Base-by-base conservation (phyloP, 2,888 invertebrate genomes). In the Aspidiotus rigidus region DNA sequence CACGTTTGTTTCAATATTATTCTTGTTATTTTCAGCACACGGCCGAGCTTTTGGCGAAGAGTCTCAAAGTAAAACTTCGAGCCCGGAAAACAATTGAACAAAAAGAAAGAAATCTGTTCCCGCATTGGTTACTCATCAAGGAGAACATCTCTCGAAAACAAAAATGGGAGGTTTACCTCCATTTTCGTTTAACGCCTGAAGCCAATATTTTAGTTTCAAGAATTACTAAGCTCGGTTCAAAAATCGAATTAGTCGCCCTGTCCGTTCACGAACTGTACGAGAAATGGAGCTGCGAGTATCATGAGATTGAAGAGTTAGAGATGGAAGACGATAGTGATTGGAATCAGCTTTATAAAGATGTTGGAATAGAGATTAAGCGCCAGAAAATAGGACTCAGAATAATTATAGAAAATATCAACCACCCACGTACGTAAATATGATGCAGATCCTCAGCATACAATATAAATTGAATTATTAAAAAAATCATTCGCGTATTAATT, bases 281-380 rank as follows among this genome's bases (percentile, higher is more conserved):
- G 9, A 49, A 49, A 49, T 49, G 49, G 49, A 49, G 49, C 49
- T 11, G 9, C 11, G 49, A 49, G 49, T 49, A 49, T 11, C 49
- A 49, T 49, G 49, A 49, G 49, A 49, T 49, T 49, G 49, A 49
- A 49, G 49, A 49, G 11, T 49, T 49, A 49, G 49, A 49, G 49
- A 49, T 49, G 49, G 49, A 49, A 49, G 11, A 49, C 11, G 49
- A 49, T 49, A 11, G 11, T 49, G 49, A 49, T 49, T 49, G 49
- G 49, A 49, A 49, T 49, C 49, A 49, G 49, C 11, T 49, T 9
- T 49, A 11, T 49, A 49, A 49, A 49, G 11, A 49, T 49, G 49
- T 49, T 11, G 49, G 49, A 49, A 11, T 49, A 49, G 10, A 49
- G 49, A 49, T 49, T 49, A 49, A 11, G 49, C 49, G 49, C 10